A percentile compares a stretch with the other conserved stretches of the same genome.
Conservation (phyloP, 1,140 invertebrate species). For the Drosophila pandora region DNA sequence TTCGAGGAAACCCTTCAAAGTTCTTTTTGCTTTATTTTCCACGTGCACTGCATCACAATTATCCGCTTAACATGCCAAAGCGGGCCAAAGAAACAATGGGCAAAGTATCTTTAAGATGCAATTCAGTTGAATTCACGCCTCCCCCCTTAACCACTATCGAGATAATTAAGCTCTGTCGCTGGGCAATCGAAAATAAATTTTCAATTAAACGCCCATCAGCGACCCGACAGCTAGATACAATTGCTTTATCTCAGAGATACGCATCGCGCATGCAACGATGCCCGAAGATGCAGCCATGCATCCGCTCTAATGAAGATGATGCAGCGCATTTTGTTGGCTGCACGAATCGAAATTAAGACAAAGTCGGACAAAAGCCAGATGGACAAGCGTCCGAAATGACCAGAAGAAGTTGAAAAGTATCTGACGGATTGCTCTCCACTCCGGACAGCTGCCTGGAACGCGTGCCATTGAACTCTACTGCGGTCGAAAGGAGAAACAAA, state of each 20-base stretch:
- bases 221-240: conserved; percentile 52
- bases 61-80: conserved; percentile 74
- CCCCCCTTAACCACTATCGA: conserved; percentile 14
- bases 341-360: conserved; percentile 61
- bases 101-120: conserved; percentile 78
- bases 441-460: conserved; percentile 33
- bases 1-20: conserved; percentile 78
- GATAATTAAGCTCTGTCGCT: conserved; percentile 59
- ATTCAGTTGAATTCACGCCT: conserved; percentile 38
- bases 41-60: conserved; percentile 61
- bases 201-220: conserved; percentile 64
- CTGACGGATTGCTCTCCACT: conserved; percentile 41
- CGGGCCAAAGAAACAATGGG: conserved; percentile 72
- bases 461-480: conserved; percentile 69
- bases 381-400: conserved; percentile 40
- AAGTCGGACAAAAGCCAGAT: conserved; percentile 29
- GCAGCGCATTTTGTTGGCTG: conserved; percentile 50
- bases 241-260: conserved; percentile 56
- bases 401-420: conserved; percentile 44
- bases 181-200: conserved; percentile 54
- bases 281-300: conserved; percentile 12
- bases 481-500: conserved; percentile 11
- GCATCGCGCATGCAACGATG: conserved; percentile 9
- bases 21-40: conserved; percentile 76
- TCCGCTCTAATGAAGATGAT: conserved; percentile 56